Evolutionary conservation across 2,113 vertebrate genomes (phyloP), one percentile per base, ranked within the genome.

Genomic region (Columbina picui): DNA sequence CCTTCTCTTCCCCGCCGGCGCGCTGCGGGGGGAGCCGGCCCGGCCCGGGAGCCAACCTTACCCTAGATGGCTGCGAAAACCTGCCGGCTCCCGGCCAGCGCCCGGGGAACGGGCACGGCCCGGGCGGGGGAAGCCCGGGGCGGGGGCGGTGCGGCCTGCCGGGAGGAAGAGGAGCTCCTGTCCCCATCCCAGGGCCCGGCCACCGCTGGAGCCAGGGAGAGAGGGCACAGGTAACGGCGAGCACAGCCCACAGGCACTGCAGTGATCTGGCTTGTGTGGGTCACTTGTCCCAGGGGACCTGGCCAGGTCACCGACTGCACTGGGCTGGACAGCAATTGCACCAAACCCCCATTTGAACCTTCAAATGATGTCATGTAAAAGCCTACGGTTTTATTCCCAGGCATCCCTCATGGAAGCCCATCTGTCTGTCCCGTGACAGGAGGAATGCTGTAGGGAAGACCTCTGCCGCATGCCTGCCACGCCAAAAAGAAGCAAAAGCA

Each of bases 21-120:
- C 7, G 30, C 69, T 76, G 95, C 88, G 29, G 67, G 69, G 93
- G 87, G 83, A 61, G 84, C 43, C 1, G 4, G 73, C 27, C 25
- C 4, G 2, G 41, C 43, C 43, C 4, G 4, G 70, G 47, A 60
- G 15, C 10, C 59, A 32, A 53, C 84, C 97, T 98, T 98, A 96
- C 98, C 98, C 63, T 98, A 98, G 95, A 98, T 94, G 98, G 98
- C 96, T 95, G 96, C 91, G 85, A 89, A 97, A 97, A 27, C 43
- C 86, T 70, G 25, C 68, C 6, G 53, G 59, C 55, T 87, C 14
- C 70, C 3, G 0, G 50, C 29, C 32, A 12, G 36, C 6, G 2
- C 64, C 12, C 18, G 25, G 78, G 43, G 38, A 15, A n/a, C 34
- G 18, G 47, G 49, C 32, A 26, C 57, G 75, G n/a, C 9, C 57